These are phyloP conservation scores for Perodicticus potto DNA, from an alignment of 2,797 vertebrate genomes.

Conservation along the genomic window DNA sequence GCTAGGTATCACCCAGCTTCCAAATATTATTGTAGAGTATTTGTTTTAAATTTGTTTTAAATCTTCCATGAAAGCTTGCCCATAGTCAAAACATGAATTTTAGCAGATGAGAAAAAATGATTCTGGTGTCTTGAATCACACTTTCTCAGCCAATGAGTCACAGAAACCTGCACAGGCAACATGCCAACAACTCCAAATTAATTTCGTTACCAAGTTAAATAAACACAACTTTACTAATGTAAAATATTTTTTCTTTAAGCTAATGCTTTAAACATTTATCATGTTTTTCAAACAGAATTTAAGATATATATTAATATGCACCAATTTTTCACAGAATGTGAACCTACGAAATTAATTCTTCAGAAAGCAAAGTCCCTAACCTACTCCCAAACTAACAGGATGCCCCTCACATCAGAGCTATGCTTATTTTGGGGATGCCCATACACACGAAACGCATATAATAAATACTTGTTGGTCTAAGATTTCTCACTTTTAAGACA, in stretches of 20 bases:
- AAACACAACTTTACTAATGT: slow-evolving; percentile 38
- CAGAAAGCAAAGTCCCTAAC: background rate
- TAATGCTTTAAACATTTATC: slow-evolving; percentile 58
- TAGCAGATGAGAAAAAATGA: slow-evolving; percentile 66
- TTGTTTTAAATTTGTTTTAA: slow-evolving; percentile 67
- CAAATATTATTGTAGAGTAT: slow-evolving; percentile 73
- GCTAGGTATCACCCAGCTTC: slow-evolving; percentile 56
- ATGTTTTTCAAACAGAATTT: slow-evolving; percentile 59
- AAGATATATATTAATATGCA: background rate
- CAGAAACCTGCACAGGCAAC: slow-evolving; percentile 60
- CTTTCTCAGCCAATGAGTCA: slow-evolving; percentile 73
- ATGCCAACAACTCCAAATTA: slow-evolving; percentile 61
- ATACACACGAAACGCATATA: background rate
- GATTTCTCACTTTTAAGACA: slow-evolving; percentile 30
- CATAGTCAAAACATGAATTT: slow-evolving; percentile 65
- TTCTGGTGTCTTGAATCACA: slow-evolving; percentile 71
- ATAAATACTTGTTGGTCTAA: background rate
- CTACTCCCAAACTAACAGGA: background rate
- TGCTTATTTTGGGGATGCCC: slow-evolving; percentile 15
- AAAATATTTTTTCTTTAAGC: slow-evolving; percentile 27
- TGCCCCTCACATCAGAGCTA: background rate
- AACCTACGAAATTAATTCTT: slow-evolving; percentile 45
- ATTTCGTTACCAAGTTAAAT: slow-evolving; percentile 61
- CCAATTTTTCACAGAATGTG: background rate
- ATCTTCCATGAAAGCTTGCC: slow-evolving; percentile 71